Base-by-base conservation (phyloP, 1,140 invertebrate species). In the Mycetomoellerius zeteki region DNA sequence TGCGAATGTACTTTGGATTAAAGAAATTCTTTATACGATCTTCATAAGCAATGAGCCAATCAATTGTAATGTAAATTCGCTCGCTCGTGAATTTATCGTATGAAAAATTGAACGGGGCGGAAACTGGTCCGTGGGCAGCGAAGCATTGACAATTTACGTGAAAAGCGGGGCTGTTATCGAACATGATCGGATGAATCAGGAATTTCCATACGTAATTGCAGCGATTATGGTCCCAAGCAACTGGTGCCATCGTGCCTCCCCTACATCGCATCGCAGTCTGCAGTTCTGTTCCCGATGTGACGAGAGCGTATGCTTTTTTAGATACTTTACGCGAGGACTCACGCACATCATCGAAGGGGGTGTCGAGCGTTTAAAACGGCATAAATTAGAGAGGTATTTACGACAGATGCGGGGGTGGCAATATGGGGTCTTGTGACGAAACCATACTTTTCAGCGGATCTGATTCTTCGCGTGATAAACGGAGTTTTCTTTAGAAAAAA, bases 131-230 rank as follows among this genome's bases (percentile, higher is more conserved):
- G 24, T 19, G 64, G 0, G 21, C 50, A 47, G 8, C 75, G 84
- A 88, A 78, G 85, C 80, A 86, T 87, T 82, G 87, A 56, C 87
- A 65, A 77, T 77, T 86, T 60, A 75, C 78, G 85, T 80, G 86
- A 87, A 86, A 92, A 91, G 88, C 73, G 75, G 50, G 82, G 21
- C 47, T 24, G 58, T 86, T 60, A 91, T 90, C 78, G 67, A 88
- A 89, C 93, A 88, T 90, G 88, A 91, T 92, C 76, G 91, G 93
- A 92, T 95, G 93, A 94, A 95, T 95, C 94, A 93, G 92, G 89
- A 93, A 95, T 95, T 95, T 95, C 91, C 94, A 95, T 95, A 93
- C 88, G 92, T 95, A 95, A 95, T 95, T 95, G 93, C 90, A 87
- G 87, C 93, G 92, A 95, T 95, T 94, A 94, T 91, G 86, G 90